Base-by-base conservation (phyloP, 2,888 invertebrate genomes). In the Chromoteleia sp. region DNA sequence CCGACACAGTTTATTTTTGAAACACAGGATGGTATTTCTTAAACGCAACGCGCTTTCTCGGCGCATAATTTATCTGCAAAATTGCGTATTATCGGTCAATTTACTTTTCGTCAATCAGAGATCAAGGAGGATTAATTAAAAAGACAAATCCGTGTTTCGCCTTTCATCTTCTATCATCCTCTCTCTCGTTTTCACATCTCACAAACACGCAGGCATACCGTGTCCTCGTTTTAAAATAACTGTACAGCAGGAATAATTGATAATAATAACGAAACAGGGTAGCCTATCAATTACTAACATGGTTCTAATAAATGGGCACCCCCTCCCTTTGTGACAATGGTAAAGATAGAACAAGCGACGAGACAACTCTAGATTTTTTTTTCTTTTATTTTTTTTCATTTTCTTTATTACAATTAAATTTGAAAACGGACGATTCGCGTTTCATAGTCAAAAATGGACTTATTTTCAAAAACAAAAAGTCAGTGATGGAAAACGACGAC, bases 201-300 rank as follows among this genome's bases (percentile, higher is more conserved):
- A 29, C 30, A 25, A 63, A 15, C 6, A 17, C 43, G 58, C 19
- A 33, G 8, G 1, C 17, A 39, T n/a, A 45, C 45, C 14, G 10
- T n/a, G 33, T 70, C 25, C 25, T 45, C 67, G 59, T 39, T 61
- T 21, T 14, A 36, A 17, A 36, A 76, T 67, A 36, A 61, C 61
- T 81, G 83, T 85, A 85, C 70, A 77, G 79, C 82, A 84, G 84
- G 85, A 82, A 85, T 85, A 83, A 87, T 87, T 88, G 86, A 88
- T 87, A 87, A 86, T 85, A 85, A 89, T 89, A 90, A 91, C 89
- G 88, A 90, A 91, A 91, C 91, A 91, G 91, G 91, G 91, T 91
- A 90, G 90, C 87, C 88, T 89, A 90, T 91, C 90, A 91, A 91
- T 91, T 91, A 91, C 87, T 88, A 86, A 88, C 86, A 86, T 5